Conservation (phyloP, 2,797 vertebrate genomes). For the Lateolabrax maculatus region DNA sequence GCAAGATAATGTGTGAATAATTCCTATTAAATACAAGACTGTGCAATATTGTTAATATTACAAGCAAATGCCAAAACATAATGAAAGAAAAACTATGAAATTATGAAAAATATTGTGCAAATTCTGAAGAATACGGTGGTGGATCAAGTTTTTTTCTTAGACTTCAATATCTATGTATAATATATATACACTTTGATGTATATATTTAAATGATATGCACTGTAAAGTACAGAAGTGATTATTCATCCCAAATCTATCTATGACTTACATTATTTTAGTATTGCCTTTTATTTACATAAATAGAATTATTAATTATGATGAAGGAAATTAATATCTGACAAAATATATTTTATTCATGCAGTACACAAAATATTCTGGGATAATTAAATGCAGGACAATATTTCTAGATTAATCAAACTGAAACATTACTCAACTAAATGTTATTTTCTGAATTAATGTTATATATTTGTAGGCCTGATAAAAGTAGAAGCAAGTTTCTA, state of each 20-base stretch:
- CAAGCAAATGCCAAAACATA: not conserved
- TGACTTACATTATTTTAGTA: not conserved
- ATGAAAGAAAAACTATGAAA: constrained; percentile 2
- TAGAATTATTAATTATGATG: constrained; percentile 3
- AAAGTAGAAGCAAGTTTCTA: not conserved
- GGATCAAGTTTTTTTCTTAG: not conserved
- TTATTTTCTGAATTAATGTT: not conserved
- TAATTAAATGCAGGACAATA: not conserved
- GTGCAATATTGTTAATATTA: not conserved
- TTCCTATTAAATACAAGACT: constrained; percentile 10
- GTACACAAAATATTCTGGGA: not conserved
- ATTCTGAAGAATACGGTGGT: not conserved
- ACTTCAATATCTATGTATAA: not conserved
- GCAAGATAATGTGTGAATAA: constrained; percentile 10
- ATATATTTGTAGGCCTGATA: not conserved
- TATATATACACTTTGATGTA: not conserved
- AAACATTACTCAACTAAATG: not conserved
- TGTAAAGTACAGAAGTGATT: not conserved
- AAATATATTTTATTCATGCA: not conserved
- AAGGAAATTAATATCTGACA: not conserved
- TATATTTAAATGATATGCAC: constrained; percentile 3
- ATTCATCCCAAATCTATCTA: not conserved
- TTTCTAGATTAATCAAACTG: not conserved
- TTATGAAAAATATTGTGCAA: not conserved
- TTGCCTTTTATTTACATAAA: constrained; percentile 20